A percentile compares a stretch with the other conserved stretches of the same genome.
These are phyloP conservation scores for Ascaphus truei DNA, from an alignment of 2,113 vertebrate species.

Conservation along the genomic window DNA sequence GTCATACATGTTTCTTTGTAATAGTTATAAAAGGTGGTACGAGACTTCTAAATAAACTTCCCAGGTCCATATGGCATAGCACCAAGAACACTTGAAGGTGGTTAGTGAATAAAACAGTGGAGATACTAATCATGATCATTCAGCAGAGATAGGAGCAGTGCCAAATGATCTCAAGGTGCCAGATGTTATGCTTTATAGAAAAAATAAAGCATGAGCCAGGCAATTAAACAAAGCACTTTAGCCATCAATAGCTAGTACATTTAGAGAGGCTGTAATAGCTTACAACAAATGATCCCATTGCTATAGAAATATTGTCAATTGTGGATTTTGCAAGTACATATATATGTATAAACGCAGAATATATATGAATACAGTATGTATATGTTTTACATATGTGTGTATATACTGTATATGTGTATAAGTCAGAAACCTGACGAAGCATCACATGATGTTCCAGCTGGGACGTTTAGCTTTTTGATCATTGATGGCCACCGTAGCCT, in stretches of 20 bases:
- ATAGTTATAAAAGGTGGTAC: neutral
- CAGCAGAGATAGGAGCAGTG: constrained; percentile 10
- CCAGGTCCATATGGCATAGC: constrained; percentile 21
- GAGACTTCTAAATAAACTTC: constrained; percentile 12
- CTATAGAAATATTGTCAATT: too few relatives aligned
- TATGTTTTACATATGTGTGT: too few relatives aligned
- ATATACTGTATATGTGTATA: too few relatives aligned
- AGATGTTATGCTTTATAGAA: constrained; percentile 29
- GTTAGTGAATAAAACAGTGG: constrained; percentile 32
- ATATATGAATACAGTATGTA: too few relatives aligned
- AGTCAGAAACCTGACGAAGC: too few relatives aligned
- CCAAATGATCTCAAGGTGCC: constrained; percentile 25
- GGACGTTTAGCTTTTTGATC: too few relatives aligned
- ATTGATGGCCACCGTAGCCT: too few relatives aligned
- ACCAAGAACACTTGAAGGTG: constrained; percentile 37
- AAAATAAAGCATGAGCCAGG: constrained; percentile 18
- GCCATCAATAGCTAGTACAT: constrained; percentile 4
- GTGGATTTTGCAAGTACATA: too few relatives aligned
- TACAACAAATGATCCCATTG: neutral
- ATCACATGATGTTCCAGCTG: too few relatives aligned
- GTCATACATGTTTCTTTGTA: neutral
- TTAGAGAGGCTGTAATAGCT: neutral
- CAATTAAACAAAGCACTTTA: constrained; percentile 26
- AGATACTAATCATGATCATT: constrained; percentile 36
- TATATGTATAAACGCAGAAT: too few relatives aligned